Base-by-base conservation (phyloP, 1,140 invertebrate species). In the Lepeophtheirus salmonis region DNA sequence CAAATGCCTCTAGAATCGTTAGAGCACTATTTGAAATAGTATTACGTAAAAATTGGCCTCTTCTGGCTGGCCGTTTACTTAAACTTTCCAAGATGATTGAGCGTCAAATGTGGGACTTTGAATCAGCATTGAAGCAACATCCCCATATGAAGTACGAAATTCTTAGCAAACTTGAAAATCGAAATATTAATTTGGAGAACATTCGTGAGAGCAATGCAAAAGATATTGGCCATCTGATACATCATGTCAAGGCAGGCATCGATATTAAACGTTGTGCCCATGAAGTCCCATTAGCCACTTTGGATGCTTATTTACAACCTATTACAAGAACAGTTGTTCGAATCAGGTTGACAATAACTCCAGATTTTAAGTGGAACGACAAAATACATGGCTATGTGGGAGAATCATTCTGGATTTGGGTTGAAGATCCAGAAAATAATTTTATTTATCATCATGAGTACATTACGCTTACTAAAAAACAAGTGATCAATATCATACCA, bases 391-490 rank as follows among this genome's bases (percentile, higher is more conserved):
- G 92, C 0, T 84, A 83, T 70, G 79, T 77, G 10, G 78, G 83
- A 0, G 89, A 97, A 73, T 78, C 83, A 1, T 99, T 96, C 72
- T 97, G 90, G 87, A 80, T 98, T 55, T 97, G 94, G 89, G 83
- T 99, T 14, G 92, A 97, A 73, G 91, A 98, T 74, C 83, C 90
- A 0, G 84, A 89, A 13, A 85, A 77, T 61, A 89, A 96, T 71
- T 82, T 81, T 64, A 97, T 98, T 68, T 94, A 97, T 71, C 95
- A 99, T 74, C 84, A 85, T 55, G 96, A 99, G 69, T 84, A 87
- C 66, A 88, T 97, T 69, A 77, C 85, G 13, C 70, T 97, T 1
- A 86, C 83, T 16, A 85, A 84, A 71, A 89, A 88, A 74, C 65
- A 82, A 77, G 79, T 81, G 63, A 70, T 74, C 20, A 76, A 74